These are phyloP conservation scores for Motacilla tschutschensis DNA, from an alignment of 2,113 vertebrate species.

Conservation along the genomic window DNA sequence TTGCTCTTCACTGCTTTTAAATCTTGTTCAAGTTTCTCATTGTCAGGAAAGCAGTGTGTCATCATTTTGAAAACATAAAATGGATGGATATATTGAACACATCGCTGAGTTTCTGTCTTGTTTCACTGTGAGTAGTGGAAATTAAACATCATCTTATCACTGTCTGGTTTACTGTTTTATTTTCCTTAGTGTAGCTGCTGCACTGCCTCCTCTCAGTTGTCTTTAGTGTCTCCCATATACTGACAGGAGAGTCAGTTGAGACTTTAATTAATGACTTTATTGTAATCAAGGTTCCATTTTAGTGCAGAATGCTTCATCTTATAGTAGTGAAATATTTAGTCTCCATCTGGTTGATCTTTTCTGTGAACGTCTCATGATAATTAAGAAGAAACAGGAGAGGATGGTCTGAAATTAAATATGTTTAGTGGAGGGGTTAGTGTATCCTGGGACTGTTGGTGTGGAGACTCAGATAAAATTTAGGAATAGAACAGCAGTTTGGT, in stretches of 20 bases:
- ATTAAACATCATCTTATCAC: not conserved
- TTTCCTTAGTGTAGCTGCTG: not conserved
- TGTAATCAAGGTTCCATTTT: conserved; percentile 64
- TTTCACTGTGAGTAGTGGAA: not conserved
- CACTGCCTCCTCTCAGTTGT: conserved; percentile 17
- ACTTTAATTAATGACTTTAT: conserved; percentile 63
- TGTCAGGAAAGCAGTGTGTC: not conserved
- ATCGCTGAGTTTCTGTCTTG: not conserved
- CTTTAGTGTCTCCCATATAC: conserved; percentile 4
- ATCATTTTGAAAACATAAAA: not conserved
- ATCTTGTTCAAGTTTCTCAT: not conserved
- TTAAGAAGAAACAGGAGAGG: conserved; percentile 52
- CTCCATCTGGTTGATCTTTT: conserved; percentile 65
- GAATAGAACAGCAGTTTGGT: not conserved
- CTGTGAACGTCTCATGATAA: conserved; percentile 37
- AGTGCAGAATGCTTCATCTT: conserved; percentile 51
- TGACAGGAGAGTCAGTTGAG: conserved; percentile 36
- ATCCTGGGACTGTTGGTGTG: not conserved
- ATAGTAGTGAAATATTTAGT: conserved; percentile 67
- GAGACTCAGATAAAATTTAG: not conserved
- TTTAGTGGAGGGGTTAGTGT: not conserved
- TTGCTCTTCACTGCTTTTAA: not conserved
- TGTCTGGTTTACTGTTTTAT: not conserved
- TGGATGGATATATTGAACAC: not conserved
- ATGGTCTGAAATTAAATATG: conserved; percentile 20